Evolutionary conservation across 2,888 invertebrate genomes (phyloP).

Genomic region (Drosophila tanythrix): DNA sequence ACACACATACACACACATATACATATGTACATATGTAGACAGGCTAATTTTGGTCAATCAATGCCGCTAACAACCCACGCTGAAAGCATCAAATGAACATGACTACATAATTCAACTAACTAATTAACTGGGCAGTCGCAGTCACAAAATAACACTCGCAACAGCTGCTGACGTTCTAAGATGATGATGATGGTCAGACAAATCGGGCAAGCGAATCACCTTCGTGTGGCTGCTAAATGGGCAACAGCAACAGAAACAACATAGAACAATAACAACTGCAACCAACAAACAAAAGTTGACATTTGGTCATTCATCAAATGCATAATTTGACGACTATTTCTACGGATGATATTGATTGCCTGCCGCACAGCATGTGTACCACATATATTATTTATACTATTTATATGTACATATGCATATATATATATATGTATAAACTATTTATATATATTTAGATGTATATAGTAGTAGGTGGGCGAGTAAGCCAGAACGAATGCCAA

Average conservation of each 20-base stretch:
- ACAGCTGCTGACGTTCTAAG: constrained; percentile 45
- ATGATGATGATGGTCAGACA: constrained; percentile 34
- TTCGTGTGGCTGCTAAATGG: constrained; percentile 43
- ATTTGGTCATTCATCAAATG: constrained; percentile 41
- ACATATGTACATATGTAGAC: constrained; percentile 1
- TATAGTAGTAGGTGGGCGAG: constrained; percentile 64
- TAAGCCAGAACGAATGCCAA: constrained; percentile 76
- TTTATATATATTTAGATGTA: constrained; percentile 13
- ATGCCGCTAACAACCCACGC: constrained; percentile 69
- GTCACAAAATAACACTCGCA: constrained; percentile 27
- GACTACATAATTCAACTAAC: constrained; percentile 53
- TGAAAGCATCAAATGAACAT: constrained; percentile 20
- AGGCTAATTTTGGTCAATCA: constrained; percentile 75
- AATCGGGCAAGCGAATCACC: constrained; percentile 52
- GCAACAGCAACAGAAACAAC: constrained; percentile 24
- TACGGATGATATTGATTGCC: constrained; percentile 41
- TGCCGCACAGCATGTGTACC: constrained; percentile 9
- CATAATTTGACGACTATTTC: constrained; percentile 28
- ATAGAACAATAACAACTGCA: constrained; percentile 1
- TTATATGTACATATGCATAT: constrained; percentile 9
- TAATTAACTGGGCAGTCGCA: constrained; percentile 62
- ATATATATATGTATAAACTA: constrained; percentile 3
- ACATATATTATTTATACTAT: background rate
- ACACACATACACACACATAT: constrained; percentile 8
- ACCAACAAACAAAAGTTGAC: constrained; percentile 18